These are phyloP conservation scores for Globia sparganii DNA, from an alignment of 2,888 invertebrate species.

Conservation along the genomic window DNA sequence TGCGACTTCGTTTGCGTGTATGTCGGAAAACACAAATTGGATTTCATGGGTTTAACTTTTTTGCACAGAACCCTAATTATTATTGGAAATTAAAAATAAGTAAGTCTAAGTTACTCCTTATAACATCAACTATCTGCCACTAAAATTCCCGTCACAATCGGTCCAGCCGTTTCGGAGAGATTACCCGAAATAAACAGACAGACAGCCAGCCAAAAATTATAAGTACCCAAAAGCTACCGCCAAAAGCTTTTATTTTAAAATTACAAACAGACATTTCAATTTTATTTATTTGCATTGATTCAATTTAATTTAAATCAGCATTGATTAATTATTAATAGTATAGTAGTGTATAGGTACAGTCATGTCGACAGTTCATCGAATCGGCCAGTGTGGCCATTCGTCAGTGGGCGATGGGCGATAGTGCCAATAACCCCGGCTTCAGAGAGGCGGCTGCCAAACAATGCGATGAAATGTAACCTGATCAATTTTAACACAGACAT, in stretches of 20 bases:
- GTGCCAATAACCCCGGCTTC: slow-evolving; percentile 63
- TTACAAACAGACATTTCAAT: not conserved
- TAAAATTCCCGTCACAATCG: not conserved
- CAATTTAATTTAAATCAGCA: not conserved
- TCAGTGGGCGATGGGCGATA: slow-evolving; percentile 58
- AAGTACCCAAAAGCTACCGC: too few relatives aligned
- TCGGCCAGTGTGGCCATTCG: slow-evolving; percentile 43
- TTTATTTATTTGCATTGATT: not conserved
- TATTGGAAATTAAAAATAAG: not conserved
- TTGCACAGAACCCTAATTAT: not conserved
- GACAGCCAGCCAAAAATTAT: not conserved
- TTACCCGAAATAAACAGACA: not conserved
- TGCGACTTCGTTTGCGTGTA: not conserved
- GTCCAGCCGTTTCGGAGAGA: not conserved
- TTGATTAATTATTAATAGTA: slow-evolving; percentile 26
- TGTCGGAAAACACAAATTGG: not conserved
- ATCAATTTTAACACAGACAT: slow-evolving; percentile 16
- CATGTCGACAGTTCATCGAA: slow-evolving; percentile 56
- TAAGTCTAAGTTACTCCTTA: not conserved
- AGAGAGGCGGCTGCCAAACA: slow-evolving; percentile 46
- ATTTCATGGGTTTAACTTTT: not conserved
- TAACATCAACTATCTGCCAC: not conserved
- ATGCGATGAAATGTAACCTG: slow-evolving; percentile 25
- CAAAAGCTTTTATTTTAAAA: not conserved
- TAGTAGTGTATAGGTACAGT: slow-evolving; percentile 8